A percentile compares a stretch with the other conserved stretches of the same genome.
Conservation (phyloP, 2,888 invertebrate genomes). For the Ectemnius lituratus region DNA sequence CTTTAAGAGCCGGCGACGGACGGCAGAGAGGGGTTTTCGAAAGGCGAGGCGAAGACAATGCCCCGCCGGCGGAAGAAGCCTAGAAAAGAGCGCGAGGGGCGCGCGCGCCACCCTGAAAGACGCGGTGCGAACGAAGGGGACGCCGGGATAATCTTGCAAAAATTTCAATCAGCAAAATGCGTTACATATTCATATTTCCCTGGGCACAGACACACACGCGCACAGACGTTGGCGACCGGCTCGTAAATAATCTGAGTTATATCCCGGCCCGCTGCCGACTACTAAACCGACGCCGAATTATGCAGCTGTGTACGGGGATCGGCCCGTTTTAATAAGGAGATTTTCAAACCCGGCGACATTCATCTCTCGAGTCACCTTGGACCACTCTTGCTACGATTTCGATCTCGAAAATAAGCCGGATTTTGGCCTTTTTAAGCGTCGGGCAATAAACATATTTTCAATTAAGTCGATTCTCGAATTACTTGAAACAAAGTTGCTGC, state of each 20-base stretch:
- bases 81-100: constrained; percentile 3
- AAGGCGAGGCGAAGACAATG: constrained; percentile 51
- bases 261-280: constrained; percentile 12
- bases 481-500: not conserved
- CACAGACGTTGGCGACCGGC: constrained; percentile 6
- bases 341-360: not conserved
- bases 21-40: constrained; percentile 33
- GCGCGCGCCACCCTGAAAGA: constrained; percentile 4
- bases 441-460: too few species aligned
- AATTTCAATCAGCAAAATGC: constrained; percentile 77
- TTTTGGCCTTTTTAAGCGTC: too few species aligned
- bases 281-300: constrained; percentile 18
- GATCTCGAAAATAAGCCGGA: too few species aligned
- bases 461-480: too few species aligned
- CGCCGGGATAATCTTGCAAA: constrained; percentile 69
- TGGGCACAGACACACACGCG: not conserved
- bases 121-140: constrained; percentile 16
- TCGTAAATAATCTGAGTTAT: constrained; percentile 59
- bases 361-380: not conserved
- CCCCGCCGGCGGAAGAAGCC: constrained; percentile 24
- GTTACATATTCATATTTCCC: constrained; percentile 73
- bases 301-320: not conserved
- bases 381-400: too few species aligned
- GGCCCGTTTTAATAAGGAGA: not conserved
- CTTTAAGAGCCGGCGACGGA: constrained; percentile 52